Conservation (phyloP, 2,113 vertebrate genomes). For the Erpornis zantholeuca region DNA sequence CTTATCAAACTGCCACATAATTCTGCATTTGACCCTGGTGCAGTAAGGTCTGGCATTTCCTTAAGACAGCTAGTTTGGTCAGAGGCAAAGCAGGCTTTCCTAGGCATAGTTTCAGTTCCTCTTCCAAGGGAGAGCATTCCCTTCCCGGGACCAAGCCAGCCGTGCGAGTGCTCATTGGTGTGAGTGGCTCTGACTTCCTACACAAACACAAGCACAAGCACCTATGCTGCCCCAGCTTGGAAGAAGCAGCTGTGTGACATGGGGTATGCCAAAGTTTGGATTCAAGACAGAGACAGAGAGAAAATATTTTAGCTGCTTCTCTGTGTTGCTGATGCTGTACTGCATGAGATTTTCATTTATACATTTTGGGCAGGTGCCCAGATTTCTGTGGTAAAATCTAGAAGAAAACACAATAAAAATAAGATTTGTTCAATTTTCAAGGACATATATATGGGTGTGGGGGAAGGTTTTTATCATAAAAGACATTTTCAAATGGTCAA, state of each 20-base stretch:
- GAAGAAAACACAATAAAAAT: conserved; percentile 39
- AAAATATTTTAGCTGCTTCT: conserved; percentile 32
- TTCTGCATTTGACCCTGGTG: conserved; percentile 54
- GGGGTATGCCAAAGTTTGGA: conserved; percentile 1
- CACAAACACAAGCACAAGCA: conserved; percentile 47
- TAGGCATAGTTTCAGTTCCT: conserved; percentile 59
- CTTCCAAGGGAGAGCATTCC: conserved; percentile 37
- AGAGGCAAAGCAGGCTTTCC: conserved; percentile 38
- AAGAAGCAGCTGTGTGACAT: conserved; percentile 26
- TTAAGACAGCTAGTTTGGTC: conserved; percentile 37
- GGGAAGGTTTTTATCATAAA: neutral
- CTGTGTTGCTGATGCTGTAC: neutral
- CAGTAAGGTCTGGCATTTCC: conserved; percentile 57
- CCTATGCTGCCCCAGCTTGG: conserved; percentile 3
- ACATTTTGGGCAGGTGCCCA: conserved; percentile 44
- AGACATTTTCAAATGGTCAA: neutral
- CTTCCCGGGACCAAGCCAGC: neutral
- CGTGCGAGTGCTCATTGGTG: neutral
- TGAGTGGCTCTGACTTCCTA: neutral
- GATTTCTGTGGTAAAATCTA: conserved; percentile 46
- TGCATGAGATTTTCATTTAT: conserved; percentile 45
- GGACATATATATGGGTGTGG: neutral
- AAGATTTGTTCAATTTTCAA: conserved; percentile 17
- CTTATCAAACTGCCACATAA: conserved; percentile 74
- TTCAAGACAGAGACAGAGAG: neutral